Base-by-base conservation (phyloP, 1,140 invertebrate genomes). In the Glossosoma conforme region DNA sequence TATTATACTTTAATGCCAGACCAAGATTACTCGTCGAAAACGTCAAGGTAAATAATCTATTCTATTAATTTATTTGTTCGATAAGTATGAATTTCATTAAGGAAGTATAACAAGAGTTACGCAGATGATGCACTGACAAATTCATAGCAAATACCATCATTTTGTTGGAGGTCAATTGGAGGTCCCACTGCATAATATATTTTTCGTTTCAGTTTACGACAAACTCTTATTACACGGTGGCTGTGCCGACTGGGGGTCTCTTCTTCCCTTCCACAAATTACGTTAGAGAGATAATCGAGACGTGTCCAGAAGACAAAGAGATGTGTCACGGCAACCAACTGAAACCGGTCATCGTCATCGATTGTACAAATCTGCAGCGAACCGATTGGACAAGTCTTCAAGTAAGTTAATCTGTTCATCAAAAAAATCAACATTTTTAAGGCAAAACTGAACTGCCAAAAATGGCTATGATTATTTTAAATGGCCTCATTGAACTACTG, bases 1-100 rank as follows among this genome's bases (percentile, higher is more conserved):
- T 94, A n/a, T 69, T 93, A 2, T 90, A 89, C 64, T 84, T 83
- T 48, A 82, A 83, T 58, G 85, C 91, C 2, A 76, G 85, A 61
- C 91, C 91, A 10, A 77, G 78, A 46, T 74, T 87, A 22, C 58
- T 74, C 42, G 67, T 86, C 2, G 70, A 77, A 59, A 66, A 62
- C 15, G 70, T 72, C 59, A 68, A 71, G 54, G 78, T 79, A 56
- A 62, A 61, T 35, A 20, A 22, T n/a, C n/a, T n/a, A n/a, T n/a
- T n/a, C n/a, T n/a, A n/a, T n/a, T n/a, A n/a, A n/a, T n/a, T n/a
- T n/a, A n/a, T n/a, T n/a, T n/a, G n/a, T n/a, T n/a, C n/a, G n/a
- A n/a, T n/a, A n/a, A n/a, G n/a, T n/a, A n/a, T n/a, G n/a, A n/a
- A n/a, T n/a, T n/a, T n/a, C n/a, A n/a, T n/a, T n/a, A n/a, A n/a